These are phyloP conservation scores for Megalops cyprinoides DNA, from an alignment of 2,797 vertebrate genomes.

Conservation along the genomic window DNA sequence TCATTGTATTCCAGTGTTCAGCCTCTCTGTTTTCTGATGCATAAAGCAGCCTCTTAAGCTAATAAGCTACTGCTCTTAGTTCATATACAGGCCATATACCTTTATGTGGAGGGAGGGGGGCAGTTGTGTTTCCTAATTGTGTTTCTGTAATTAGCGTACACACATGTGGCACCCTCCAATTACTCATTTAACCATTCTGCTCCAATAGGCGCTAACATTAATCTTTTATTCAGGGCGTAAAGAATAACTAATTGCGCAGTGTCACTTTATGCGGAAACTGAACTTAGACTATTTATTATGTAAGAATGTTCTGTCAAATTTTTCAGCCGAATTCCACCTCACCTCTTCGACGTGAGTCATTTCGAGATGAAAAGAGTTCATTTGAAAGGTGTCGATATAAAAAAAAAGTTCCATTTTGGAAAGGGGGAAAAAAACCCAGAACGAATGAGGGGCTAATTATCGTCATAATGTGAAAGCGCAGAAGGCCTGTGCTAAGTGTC, in stretches of 20 bases:
- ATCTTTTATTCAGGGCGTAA: constrained; percentile 17
- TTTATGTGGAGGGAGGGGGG: too few species aligned
- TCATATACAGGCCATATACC: too few species aligned
- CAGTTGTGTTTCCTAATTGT: too few species aligned
- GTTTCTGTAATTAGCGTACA: neutral
- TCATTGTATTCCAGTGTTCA: too few species aligned
- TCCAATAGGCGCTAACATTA: neutral
- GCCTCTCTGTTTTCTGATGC: too few species aligned
- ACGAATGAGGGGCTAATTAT: neutral
- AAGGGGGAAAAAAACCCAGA: too few species aligned
- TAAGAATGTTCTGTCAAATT: neutral
- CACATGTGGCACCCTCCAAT: neutral
- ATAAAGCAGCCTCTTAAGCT: too few species aligned
- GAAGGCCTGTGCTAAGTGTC: neutral
- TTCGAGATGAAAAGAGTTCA: neutral
- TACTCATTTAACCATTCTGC: neutral
- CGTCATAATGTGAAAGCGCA: neutral
- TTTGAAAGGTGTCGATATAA: neutral
- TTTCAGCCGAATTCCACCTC: neutral
- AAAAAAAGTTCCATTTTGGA: neutral
- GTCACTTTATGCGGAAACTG: neutral
- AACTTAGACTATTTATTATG: constrained; percentile 15
- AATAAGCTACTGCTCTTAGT: too few species aligned
- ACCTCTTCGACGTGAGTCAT: neutral
- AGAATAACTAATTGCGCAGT: constrained; percentile 7